These are phyloP conservation scores for Latrodectus elegans DNA, from an alignment of 2,888 invertebrate genomes.

Conservation along the genomic window DNA sequence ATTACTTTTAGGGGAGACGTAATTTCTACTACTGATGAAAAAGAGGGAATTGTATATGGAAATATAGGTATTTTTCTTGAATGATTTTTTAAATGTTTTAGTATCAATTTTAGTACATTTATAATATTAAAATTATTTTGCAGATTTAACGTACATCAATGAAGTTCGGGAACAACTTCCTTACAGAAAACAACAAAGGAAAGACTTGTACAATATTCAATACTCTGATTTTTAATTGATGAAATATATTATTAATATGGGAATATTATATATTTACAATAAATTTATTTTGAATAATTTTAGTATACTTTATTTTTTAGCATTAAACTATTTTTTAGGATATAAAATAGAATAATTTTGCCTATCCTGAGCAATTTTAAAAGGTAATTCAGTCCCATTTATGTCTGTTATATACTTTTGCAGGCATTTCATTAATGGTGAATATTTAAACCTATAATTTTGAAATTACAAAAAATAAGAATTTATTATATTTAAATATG, in stretches of 20 bases:
- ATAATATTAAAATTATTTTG: constrained; percentile 72
- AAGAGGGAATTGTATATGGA: constrained; percentile 82
- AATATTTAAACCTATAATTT: no score
- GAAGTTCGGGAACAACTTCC: constrained; percentile 91
- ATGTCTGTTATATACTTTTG: no score
- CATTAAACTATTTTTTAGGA: background rate
- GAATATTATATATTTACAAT: background rate
- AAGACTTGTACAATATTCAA: constrained; percentile 82
- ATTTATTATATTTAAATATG: no score
- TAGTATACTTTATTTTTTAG: background rate
- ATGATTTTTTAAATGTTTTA: background rate
- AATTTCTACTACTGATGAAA: constrained; percentile 81
- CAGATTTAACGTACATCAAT: constrained; percentile 83
- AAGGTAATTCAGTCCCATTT: no score
- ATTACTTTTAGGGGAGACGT: constrained; percentile 79
- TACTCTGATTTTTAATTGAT: background rate
- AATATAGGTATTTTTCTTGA: constrained; percentile 80
- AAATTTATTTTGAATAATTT: background rate
- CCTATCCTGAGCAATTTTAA: no score
- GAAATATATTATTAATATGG: background rate
- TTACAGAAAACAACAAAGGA: constrained; percentile 82
- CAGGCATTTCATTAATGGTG: no score
- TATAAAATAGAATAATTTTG: background rate
- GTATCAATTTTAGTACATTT: constrained; percentile 24
- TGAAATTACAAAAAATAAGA: no score